Conservation (phyloP, 2,888 invertebrate species). For the Xylophagus ater region DNA sequence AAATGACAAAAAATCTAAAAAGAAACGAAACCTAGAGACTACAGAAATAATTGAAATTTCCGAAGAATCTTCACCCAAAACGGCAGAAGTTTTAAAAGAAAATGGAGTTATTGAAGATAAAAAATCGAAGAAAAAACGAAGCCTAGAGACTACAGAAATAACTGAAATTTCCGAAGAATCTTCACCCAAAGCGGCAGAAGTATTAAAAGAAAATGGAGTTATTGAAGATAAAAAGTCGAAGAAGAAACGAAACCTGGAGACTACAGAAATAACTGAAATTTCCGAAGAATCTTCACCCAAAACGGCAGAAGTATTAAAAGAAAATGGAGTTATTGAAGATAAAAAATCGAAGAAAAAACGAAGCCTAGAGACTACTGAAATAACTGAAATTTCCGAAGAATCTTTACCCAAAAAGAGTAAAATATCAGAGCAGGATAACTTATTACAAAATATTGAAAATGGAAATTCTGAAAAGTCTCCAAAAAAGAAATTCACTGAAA, state of each 20-base stretch:
- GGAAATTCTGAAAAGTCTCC: neutral
- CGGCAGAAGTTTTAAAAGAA: neutral
- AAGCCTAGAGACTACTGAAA: neutral
- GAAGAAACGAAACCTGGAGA: neutral
- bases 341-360: neutral
- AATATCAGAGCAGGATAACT: neutral
- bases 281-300: neutral
- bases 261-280: neutral
- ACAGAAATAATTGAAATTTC: neutral
- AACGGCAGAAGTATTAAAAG: neutral
- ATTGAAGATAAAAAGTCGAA: neutral
- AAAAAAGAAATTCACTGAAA: constrained; percentile 26
- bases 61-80: neutral
- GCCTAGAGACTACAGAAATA: constrained; percentile 41
- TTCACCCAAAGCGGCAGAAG: constrained; percentile 18
- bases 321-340: neutral
- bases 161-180: constrained; percentile 36
- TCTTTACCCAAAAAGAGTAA: constrained; percentile 1
- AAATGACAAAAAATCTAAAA: neutral
- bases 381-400: neutral
- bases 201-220: constrained; percentile 31
- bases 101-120: too few species aligned
- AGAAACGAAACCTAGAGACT: neutral
- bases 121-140: neutral
- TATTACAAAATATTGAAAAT: neutral